A percentile compares a stretch with the other conserved stretches of the same genome.
phyloP scores from a whole-genome alignment of 1,140 invertebrate species.

The Hycleus cichorii region DNA sequence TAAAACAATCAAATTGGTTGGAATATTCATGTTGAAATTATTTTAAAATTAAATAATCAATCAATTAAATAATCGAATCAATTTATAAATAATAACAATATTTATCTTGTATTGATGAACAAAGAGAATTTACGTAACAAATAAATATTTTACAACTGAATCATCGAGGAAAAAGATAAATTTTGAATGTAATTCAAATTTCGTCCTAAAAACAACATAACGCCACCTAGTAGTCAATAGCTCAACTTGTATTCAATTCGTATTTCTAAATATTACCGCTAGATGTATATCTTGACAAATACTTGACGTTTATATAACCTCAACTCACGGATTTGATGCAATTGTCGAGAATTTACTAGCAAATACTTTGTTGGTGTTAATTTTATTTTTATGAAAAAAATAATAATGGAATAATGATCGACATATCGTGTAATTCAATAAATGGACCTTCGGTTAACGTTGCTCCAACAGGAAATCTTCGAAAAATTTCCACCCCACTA shows the following conservation, averaged over 20 bases:
- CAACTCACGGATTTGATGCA: too few relatives aligned
- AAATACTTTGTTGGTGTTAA: slow-evolving; percentile 4
- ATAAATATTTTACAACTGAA: slow-evolving; percentile 10
- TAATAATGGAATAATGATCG: slow-evolving; percentile 20
- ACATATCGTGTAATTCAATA: slow-evolving; percentile 22
- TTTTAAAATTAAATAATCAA: background rate
- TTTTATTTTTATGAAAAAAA: slow-evolving; percentile 7
- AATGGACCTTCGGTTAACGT: slow-evolving; percentile 35
- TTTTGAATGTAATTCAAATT: background rate
- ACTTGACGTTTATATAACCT: background rate
- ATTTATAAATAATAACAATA: background rate
- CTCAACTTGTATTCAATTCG: background rate
- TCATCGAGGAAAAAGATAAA: slow-evolving; percentile 6
- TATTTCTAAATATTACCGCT: background rate
- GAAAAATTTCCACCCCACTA: slow-evolving; percentile 36
- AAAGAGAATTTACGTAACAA: slow-evolving; percentile 10
- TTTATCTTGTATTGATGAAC: slow-evolving; percentile 8
- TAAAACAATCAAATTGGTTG: slow-evolving; percentile 35
- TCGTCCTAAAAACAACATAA: background rate
- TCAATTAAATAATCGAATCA: background rate
- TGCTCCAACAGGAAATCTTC: slow-evolving; percentile 34
- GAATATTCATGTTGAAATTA: slow-evolving; percentile 22
- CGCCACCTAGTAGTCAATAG: background rate
- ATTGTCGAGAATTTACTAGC: too few relatives aligned
- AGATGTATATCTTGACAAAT: background rate